Evolutionary conservation across 2,888 invertebrate species (phyloP), one percentile per base, ranked within the genome.

Genomic region (Apantesis nais): DNA sequence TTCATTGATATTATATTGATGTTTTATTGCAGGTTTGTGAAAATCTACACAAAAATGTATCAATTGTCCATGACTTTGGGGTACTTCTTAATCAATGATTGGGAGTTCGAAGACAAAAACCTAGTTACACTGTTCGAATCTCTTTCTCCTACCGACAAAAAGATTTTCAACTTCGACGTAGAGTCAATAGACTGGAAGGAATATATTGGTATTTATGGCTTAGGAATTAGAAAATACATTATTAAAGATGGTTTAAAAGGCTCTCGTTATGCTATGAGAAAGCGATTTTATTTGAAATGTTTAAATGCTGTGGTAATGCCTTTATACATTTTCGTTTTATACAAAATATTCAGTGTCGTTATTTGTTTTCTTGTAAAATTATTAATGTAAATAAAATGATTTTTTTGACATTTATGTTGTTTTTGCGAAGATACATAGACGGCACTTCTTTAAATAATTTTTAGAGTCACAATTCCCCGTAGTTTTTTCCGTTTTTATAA

Each of bases 91-190:
- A 75, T 71, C 0, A 80, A 79, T 55, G 75, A 74, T 4, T 85
- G 85, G 85, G 29, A 70, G 0, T 85, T 85, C 62, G 65, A n/a
- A 0, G 84, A 85, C 9, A 71, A 72, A 0, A 84, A 85, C 12
- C 9, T 70, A 19, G 66, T 76, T 0, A 66, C 72, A 16, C 62
- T 70, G 12, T 12, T 85, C 9, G 73, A 67, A 60, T 39, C 39
- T 12, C 25, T 85, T 41, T 71, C 77, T 0, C 11, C 71, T 0
- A 71, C 62, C 7, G 85, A 85, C 72, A 77, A 67, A 16, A 66
- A 73, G 12, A 85, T 88, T 7, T 88, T 79, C 63, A 78, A 87
- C n/a, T 87, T 85, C 31, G 84, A 88, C 62, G 60, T 82, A 0
- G 39, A 44, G 0, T 71, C 70, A 8, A 67, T 86, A 0, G 75